Evolutionary conservation across 1,140 invertebrate genomes (phyloP).

Genomic region (Brachionus calyciflorus): DNA sequence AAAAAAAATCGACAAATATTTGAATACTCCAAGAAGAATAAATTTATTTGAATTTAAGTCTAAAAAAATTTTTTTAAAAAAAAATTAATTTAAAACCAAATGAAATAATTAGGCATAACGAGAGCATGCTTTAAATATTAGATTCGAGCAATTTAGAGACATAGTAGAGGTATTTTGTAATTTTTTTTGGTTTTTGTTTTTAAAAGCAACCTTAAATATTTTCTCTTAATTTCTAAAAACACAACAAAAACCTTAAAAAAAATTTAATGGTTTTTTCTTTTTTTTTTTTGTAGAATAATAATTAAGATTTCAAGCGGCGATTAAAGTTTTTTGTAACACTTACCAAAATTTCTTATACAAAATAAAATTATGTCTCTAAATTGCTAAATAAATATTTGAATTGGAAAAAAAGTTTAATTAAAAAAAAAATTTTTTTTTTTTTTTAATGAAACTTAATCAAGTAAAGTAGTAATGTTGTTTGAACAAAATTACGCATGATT

Average conservation of each 20-base stretch:
- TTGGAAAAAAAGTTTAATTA: background rate
- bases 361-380: no score
- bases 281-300: background rate
- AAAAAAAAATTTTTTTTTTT: background rate
- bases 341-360: background rate
- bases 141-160: slow-evolving; percentile 10
- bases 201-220: slow-evolving; percentile 20
- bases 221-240: background rate
- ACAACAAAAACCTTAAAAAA: slow-evolving; percentile 21
- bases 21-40: no score
- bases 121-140: no score
- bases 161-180: background rate
- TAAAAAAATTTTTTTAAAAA: no score
- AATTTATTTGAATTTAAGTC: no score
- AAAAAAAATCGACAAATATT: no score
- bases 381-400: slow-evolving; percentile 17
- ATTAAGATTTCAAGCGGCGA: slow-evolving; percentile 9
- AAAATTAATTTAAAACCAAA: no score
- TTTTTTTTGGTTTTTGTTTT: no score
- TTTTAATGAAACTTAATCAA: background rate
- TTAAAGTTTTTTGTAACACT: slow-evolving; percentile 23
- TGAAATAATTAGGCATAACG: no score
- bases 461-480: background rate
- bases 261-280: no score
- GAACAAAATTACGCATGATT: slow-evolving; percentile 4